Conservation (phyloP, 2,888 invertebrate genomes). For the Lysandra bellargus region DNA sequence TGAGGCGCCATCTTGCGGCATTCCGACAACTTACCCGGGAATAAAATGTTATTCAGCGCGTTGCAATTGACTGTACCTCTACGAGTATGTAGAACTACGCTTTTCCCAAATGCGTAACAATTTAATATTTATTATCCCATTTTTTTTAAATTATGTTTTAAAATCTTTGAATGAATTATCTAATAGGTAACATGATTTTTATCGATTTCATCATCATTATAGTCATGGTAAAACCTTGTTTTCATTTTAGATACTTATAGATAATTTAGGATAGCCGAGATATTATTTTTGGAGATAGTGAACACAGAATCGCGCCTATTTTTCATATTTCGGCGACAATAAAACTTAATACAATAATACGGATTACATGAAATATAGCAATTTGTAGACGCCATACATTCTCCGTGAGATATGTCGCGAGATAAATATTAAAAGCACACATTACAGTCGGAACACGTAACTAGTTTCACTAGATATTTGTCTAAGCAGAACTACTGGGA, state of each 20-base stretch:
- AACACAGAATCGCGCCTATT: neutral
- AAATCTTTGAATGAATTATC: no score
- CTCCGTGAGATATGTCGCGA: constrained; percentile 47
- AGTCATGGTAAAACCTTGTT: no score
- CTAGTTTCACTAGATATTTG: constrained; percentile 76
- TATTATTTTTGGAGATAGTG: neutral
- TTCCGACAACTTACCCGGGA: constrained; percentile 47
- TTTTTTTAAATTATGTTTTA: neutral
- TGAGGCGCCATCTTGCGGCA: constrained; percentile 66
- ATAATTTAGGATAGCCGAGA: neutral
- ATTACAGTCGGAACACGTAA: constrained; percentile 70
- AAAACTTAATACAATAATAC: constrained; percentile 16
- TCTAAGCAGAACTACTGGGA: constrained; percentile 70
- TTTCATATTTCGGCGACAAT: neutral
- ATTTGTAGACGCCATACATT: constrained; percentile 22
- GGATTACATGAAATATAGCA: constrained; percentile 14
- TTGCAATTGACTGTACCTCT: neutral
- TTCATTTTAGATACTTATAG: no score
- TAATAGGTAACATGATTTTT: no score
- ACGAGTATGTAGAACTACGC: no score
- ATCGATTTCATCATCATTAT: no score
- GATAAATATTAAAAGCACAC: constrained; percentile 69
- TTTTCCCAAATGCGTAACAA: neutral
- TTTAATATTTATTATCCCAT: neutral
- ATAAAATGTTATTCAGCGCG: constrained; percentile 36